Conservation (phyloP, 1,140 invertebrate species). For the Thaumatotibia leucotreta region DNA sequence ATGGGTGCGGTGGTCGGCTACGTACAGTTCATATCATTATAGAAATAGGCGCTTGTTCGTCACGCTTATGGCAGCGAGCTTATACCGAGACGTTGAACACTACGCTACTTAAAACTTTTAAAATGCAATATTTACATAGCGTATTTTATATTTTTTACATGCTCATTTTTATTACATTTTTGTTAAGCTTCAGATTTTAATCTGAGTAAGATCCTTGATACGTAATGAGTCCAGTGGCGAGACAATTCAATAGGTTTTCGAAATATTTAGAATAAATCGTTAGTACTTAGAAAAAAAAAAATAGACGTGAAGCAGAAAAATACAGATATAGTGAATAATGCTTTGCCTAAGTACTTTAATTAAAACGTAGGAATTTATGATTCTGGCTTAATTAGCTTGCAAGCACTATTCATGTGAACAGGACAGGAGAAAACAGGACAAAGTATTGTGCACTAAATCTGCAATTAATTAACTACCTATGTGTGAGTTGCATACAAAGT, state of each 20-base stretch:
- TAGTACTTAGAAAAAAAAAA: too few relatives aligned
- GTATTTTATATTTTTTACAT: constrained; percentile 2
- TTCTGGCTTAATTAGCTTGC: too few relatives aligned
- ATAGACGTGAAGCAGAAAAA: too few relatives aligned
- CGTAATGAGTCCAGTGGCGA: not conserved
- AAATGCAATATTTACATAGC: constrained; percentile 10
- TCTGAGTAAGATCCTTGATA: not conserved
- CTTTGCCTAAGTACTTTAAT: too few relatives aligned
- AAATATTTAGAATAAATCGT: too few relatives aligned
- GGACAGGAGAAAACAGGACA: too few relatives aligned
- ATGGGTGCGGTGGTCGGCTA: constrained; percentile 24
- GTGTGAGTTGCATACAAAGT: too few relatives aligned
- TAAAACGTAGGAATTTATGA: too few relatives aligned
- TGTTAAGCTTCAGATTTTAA: not conserved
- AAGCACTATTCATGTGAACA: too few relatives aligned
- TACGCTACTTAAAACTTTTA: not conserved
- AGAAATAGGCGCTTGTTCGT: not conserved
- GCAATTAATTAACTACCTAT: too few relatives aligned
- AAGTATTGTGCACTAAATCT: too few relatives aligned
- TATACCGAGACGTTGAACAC: not conserved
- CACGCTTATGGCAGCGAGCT: constrained; percentile 1
- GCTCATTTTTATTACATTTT: not conserved
- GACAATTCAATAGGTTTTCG: not conserved
- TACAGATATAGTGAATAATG: too few relatives aligned
- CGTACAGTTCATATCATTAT: constrained; percentile 10